Base-by-base conservation (phyloP, 2,797 vertebrate genomes). In the Sebastes nivosus region DNA sequence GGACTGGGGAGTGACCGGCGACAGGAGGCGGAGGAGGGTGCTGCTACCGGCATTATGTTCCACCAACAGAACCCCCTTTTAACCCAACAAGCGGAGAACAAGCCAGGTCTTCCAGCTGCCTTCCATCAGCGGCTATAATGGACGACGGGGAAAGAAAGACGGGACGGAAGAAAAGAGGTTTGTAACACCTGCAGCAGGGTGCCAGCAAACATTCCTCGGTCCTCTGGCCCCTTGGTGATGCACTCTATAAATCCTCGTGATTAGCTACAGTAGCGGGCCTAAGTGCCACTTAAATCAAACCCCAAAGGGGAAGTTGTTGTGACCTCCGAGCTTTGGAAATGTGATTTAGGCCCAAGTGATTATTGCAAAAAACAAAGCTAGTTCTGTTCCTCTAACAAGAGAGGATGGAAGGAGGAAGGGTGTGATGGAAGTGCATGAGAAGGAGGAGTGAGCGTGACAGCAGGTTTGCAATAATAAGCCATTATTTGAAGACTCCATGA, bases 211-310 rank as follows among this genome's bases (percentile, higher is more conserved):
- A 87, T 87, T 79, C 82, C 82, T 64, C 5, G 59, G 66, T 80
- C 76, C 81, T 81, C 81, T 22, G 52, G 78, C 85, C 89, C 61
- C 75, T 67, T 34, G 13, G 60, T 66, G 83, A 93, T 92, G 80
- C 92, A 93, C 92, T 88, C 89, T 54, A 94, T 94, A 94, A 95
- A 95, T 92, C 87, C 87, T 61, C 52, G 64, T 92, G 87, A 93
- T 93, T 94, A 87, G 91, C 87, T 93, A 93, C 93, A 88, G 92
- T 92, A 90, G 88, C 86, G 1, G 46, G 65, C 57, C 72, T 84
- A 88, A 92, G 83, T 83, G 87, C 76, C 87, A 90, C 88, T 93
- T 93, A 91, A 88, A 90, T 63, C 84, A 66, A 89, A 88, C 59
- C 85, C 79, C 72, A 79, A 74, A 88, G 88, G 81, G 80, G 86